Base-by-base conservation (phyloP, 2,113 vertebrate genomes). In the Chionodraco myersi region DNA sequence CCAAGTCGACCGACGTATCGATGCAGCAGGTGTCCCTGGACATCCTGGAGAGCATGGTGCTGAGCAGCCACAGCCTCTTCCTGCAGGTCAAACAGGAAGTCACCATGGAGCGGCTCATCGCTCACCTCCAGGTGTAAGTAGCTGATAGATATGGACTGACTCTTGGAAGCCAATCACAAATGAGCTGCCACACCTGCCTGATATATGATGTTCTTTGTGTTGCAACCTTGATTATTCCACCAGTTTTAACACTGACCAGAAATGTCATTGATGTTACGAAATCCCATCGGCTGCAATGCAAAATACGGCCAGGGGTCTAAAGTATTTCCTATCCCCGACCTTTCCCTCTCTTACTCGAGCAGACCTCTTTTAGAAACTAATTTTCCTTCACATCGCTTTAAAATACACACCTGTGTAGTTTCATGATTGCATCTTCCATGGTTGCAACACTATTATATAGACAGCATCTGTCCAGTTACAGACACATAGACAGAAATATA, bases 11-110 rank as follows among this genome's bases (percentile, higher is more conserved):
- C 81, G 96, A 98, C 12, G 93, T 95, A 0, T 96, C 97, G 0
- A 96, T 99, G 76, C 97, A 97, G 89, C 97, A 97, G 89, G 95
- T 99, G 78, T 97, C 97, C 10, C 83, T 99, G 83, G 94, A 96
- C 61, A 95, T 99, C 86, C 86, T 99, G 93, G 98, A 99, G 95
- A 99, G 95, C 81, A 97, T 99, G 95, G 97, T 99, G 7, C 95
- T 96, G 26, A 97, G 97, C 94, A 97, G 96, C 84, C 92, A 84
- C 45, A 76, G 88, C 48, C 94, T 99, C 45, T 97, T 97, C 68
- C 93, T 95, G 56, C 90, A 96, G 68, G 97, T 99, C 80, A 97
- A 95, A 84, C 96, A 94, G 36, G 97, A 98, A 80, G 95, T 99
- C 82, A 96, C 97, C 0, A 75, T 99, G 93, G 97, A 99, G 72